phyloP scores from a whole-genome alignment of 2,797 vertebrate species.

The Rhodeus uyekii region DNA sequence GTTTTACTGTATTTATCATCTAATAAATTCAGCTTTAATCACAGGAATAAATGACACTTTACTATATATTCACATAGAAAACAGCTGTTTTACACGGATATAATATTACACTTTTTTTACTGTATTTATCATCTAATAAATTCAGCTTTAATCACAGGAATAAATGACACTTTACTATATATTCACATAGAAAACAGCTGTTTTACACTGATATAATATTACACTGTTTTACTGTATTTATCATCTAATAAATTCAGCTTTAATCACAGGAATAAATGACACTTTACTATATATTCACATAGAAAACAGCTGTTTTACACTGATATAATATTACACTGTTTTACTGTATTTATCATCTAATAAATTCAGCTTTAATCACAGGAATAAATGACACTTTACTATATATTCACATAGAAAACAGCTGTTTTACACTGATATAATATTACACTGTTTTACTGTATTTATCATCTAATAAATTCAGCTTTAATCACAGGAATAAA shows the following conservation, averaged over 20 bases:
- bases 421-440: background rate
- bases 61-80: background rate
- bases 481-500: background rate
- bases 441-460: background rate
- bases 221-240: accelerated
- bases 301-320: no score
- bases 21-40: background rate
- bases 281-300: background rate
- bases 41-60: background rate
- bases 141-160: background rate
- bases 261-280: background rate
- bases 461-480: no score
- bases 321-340: background rate
- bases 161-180: background rate
- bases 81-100: accelerated
- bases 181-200: background rate
- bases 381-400: background rate
- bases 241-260: background rate
- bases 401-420: background rate
- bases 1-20: accelerated
- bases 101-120: background rate
- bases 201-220: background rate
- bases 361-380: background rate
- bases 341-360: accelerated
- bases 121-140: no score